phyloP scores from a whole-genome alignment of 2,797 vertebrate genomes.

The Trachurus trachurus region DNA sequence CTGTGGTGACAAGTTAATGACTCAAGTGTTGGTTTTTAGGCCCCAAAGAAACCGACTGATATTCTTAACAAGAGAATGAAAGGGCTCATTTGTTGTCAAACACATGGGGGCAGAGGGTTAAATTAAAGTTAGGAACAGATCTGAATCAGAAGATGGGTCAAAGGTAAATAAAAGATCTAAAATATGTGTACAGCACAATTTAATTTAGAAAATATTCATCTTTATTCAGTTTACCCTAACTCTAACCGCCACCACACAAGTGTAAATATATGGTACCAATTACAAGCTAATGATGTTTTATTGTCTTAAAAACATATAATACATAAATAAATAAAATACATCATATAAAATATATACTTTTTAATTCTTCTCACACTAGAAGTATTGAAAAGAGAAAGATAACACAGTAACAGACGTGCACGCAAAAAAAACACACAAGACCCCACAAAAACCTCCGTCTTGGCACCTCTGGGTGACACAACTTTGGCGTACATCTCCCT shows the following conservation, averaged over 20 bases:
- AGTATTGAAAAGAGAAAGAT: not conserved
- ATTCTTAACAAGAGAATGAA: constrained; percentile 42
- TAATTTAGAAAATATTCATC: not conserved
- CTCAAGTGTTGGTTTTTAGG: constrained; percentile 25
- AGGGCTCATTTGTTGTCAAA: constrained; percentile 12
- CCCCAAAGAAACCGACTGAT: constrained; percentile 30
- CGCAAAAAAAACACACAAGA: not conserved
- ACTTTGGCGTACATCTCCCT: constrained; percentile 28
- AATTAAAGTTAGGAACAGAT: not conserved
- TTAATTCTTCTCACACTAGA: not conserved
- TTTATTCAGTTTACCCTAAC: not conserved
- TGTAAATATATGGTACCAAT: not conserved
- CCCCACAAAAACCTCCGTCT: not conserved
- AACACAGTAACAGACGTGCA: not conserved
- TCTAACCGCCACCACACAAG: not conserved
- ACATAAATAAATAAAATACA: too few species aligned
- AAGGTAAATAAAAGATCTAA: constrained; percentile 4
- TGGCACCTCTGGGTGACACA: constrained; percentile 11
- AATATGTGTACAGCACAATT: not conserved
- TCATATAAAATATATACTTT: too few species aligned
- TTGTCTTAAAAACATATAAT: not conserved
- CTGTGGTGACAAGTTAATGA: constrained; percentile 52
- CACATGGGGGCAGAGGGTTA: not conserved
- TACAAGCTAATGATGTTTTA: not conserved
- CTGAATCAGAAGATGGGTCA: constrained; percentile 6